Base-by-base conservation (phyloP, 2,888 invertebrate genomes). In the Copidosoma aretas region DNA sequence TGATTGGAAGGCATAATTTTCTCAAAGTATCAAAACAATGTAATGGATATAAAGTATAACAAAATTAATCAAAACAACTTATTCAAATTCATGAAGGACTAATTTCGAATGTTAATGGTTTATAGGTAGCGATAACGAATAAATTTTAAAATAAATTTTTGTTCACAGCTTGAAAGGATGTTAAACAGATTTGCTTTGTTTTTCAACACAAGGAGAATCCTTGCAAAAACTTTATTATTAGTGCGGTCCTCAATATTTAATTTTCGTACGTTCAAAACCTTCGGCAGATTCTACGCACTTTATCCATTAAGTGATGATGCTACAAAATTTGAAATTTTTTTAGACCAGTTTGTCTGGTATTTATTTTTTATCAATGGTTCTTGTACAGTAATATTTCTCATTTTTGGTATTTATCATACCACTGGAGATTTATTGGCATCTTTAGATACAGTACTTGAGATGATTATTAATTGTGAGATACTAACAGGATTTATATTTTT, bases 331-430 rank as follows among this genome's bases (percentile, higher is more conserved):
- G 43, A 52, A 57, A 56, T 25, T 5, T 43, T 21, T 32, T 2
- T 54, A 1, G 53, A 53, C 10, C 21, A 49, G 8, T 60, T 39
- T 10, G 24, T 58, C 3, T 62, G 62, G 61, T 52, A 21, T 3
- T 58, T 62, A 25, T 61, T 62, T n/a, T 51, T 56, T 10, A 10
- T 62, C 24, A 61, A 51, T 21, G 41, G 19, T 21, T 67, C 57
- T 52, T 2, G 51, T 2, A 14, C 56, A 8, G 14, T 19, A 1
- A 1, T 51, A 25, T n/a, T 60, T 19, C 22, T 19, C 0, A 12
- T n/a, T 8, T 15, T 32, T 10, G 49, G 32, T 19, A 19, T 54
- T 46, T 25, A 49, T 21, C 43, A 60, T 22, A 17, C 8, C 4
- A 53, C 32, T 32, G 21, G 10, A 4, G 21, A 60, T 32, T 8